Percentiles rank a stretch among this genome's conserved stretches.
These are phyloP conservation scores for Nineta flava DNA, from an alignment of 2,888 invertebrate genomes.

Conservation along the genomic window DNA sequence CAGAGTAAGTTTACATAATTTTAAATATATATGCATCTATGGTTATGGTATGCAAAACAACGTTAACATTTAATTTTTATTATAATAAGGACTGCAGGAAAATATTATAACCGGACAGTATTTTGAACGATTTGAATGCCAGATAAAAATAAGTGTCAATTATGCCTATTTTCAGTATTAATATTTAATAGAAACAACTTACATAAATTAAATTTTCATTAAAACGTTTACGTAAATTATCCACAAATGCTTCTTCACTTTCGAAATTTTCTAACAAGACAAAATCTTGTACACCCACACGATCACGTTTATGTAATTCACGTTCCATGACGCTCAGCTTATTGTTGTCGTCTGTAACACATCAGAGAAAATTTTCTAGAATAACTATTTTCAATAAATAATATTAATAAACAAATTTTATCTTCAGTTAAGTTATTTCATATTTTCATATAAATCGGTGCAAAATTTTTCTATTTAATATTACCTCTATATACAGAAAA, in stretches of 20 bases:
- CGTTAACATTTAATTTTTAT: background rate
- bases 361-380: too few species aligned
- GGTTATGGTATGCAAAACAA: too few species aligned
- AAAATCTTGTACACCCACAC: slow-evolving; percentile 83
- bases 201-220: slow-evolving; percentile 82
- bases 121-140: background rate
- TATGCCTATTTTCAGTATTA: background rate
- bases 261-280: slow-evolving; percentile 76
- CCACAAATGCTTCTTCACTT: slow-evolving; percentile 67
- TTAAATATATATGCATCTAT: too few species aligned
- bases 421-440: too few species aligned
- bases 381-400: too few species aligned
- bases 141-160: background rate
- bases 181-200: slow-evolving; percentile 29
- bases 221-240: slow-evolving; percentile 75
- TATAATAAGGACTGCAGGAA: background rate
- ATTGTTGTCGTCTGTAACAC: background rate
- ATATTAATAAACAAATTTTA: too few species aligned
- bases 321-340: slow-evolving; percentile 46
- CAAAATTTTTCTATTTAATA: too few species aligned
- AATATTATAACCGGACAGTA: background rate
- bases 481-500: too few species aligned
- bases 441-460: too few species aligned
- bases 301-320: slow-evolving; percentile 65
- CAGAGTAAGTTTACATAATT: too few species aligned